Evolutionary conservation across 2,113 vertebrate genomes (phyloP), one percentile per base, ranked within the genome.

Genomic region (Forbesichthys papilliferus): DNA sequence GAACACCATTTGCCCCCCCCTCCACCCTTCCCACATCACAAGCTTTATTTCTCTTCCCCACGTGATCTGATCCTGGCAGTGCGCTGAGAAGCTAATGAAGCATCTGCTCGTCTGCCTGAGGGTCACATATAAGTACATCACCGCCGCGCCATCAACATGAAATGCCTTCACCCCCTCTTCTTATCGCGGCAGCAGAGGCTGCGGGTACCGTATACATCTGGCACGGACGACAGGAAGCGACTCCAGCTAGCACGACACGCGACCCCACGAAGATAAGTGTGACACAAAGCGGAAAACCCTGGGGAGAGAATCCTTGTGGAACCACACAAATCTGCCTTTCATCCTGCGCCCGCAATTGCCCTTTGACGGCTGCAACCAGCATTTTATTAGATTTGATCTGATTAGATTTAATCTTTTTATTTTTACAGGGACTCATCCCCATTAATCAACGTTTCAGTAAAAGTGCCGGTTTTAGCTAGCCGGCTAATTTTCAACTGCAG

Each of bases 11-110:
- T 42, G 36, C 36, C 36, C 1, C 36, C 36, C 36, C 36, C 7
- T 8, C 36, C 5, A 5, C 7, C 36, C 36, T 8, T 8, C 7
- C 36, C 36, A 4, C 36, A 6, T 5, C 36, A 5, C 36, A 42
- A 42, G 36, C 36, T 42, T 42, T 42, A 8, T 42, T 42, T 42
- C 36, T 5, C 7, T 42, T 42, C 27, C 36, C 36, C 36, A 42
- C 36, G 36, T 61, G 42, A 61, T 64, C 27, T 61, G 20, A 48
- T 58, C 64, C 33, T 56, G 68, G 63, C 49, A 62, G 51, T 55
- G 69, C 68, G 33, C 13, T 57, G 52, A 48, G 62, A 62, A 61
- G 42, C 64, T 73, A 73, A 65, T 65, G 66, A 73, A 69, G 65
- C 75, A 64, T 27, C 59, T 54, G 65, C 48, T 55, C 36, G 11